phyloP scores from a whole-genome alignment of 2,888 invertebrate genomes.

The Tenthredo notha region DNA sequence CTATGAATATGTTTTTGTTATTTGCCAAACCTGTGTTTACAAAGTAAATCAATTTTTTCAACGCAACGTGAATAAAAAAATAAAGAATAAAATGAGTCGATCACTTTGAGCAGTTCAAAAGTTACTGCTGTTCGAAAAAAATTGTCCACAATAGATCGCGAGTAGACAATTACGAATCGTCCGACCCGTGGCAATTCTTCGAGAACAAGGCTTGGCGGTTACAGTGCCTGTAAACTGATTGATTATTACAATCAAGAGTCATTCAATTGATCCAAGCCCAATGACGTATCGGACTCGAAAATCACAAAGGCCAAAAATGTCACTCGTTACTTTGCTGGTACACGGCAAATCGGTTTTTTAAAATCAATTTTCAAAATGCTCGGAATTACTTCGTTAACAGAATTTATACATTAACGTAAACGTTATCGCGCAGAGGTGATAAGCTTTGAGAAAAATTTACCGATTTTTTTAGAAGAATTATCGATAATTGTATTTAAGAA shows the following conservation, averaged over 20 bases:
- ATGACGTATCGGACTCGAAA: constrained; percentile 17
- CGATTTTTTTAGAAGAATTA: background rate
- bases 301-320: constrained; percentile 46
- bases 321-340: constrained; percentile 60
- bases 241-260: constrained; percentile 12
- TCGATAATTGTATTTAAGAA: background rate
- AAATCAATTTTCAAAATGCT: background rate
- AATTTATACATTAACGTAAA: background rate
- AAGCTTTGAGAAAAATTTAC: background rate
- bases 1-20: background rate
- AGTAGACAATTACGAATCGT: background rate
- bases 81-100: too few relatives aligned
- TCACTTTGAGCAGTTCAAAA: background rate
- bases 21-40: background rate
- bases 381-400: background rate
- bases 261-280: background rate
- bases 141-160: background rate
- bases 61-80: background rate
- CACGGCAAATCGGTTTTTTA: constrained; percentile 19
- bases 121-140: background rate
- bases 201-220: background rate
- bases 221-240: constrained; percentile 15
- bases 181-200: background rate
- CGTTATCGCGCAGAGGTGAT: background rate
- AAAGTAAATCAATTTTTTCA: background rate